Evolutionary conservation across 2,797 vertebrate species (phyloP), one percentile per base, ranked within the genome.

Genomic region (Onychomys torridus): DNA sequence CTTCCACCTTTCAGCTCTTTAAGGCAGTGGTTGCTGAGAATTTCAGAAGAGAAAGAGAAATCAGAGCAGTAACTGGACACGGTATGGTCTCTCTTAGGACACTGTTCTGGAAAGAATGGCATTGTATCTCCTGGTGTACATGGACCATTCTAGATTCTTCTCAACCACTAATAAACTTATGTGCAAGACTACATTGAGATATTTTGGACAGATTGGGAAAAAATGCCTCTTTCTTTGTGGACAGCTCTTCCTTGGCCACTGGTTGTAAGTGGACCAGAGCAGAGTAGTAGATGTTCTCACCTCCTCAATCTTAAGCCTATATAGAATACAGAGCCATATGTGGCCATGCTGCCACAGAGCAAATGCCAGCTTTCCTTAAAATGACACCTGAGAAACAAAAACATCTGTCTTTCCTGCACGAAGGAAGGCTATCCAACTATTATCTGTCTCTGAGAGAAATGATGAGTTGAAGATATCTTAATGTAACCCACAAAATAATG

Each of bases 401-500:
- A 23, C n/a, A 86, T 49, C 46, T 92, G 76, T 46, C 81, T 27
- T 61, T 77, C 77, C 85, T 61, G 19, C 65, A 55, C 23, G 13
- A 46, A 63, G 25, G 37, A 57, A 78, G 46, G 59, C 57, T 77
- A 79, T 55, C 37, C 49, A 92, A 59, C 13, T 61, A 89, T 83
- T 94, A 71, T 14, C 59, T 86, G 11, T 71, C 67, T 91, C 57
- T 75, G 40, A 94, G 61, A 90, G 78, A 93, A 94, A 93, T 57
- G 91, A 91, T 89, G 61, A 83, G 63, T 84, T 94, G 52, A 67
- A 90, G 46, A 97, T 87, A 91, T 86, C 90, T 65, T 96, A 90
- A 90, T 37, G 12, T 78, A 93, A 86, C 77, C 43, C 76, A 89
- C 81, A 95, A 93, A 91, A 43, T 96, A 95, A 69, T 82, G 96